A percentile compares a stretch with the other conserved stretches of the same genome.
These are phyloP conservation scores for Parthenolecanium corni DNA, from an alignment of 2,888 invertebrate genomes.

Conservation along the genomic window DNA sequence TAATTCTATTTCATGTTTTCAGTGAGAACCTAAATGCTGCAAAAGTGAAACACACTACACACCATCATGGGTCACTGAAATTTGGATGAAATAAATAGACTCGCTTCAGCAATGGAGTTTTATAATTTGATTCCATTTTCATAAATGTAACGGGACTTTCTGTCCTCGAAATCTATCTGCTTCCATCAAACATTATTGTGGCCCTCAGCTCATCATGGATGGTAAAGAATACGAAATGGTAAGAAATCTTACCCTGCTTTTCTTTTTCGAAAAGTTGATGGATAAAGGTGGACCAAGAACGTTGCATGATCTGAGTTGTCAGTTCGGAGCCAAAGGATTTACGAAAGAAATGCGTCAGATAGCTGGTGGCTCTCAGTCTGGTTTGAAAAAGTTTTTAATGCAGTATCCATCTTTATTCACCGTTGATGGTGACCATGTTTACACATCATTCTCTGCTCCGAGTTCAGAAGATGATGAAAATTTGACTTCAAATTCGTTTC, in stretches of 20 bases:
- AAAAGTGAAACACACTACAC: too few relatives aligned
- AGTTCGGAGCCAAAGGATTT: conserved; percentile 98
- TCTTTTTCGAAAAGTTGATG: conserved; percentile 95
- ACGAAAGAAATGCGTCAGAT: conserved; percentile 97
- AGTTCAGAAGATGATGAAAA: conserved; percentile 45
- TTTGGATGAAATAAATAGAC: too few relatives aligned
- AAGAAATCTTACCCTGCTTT: conserved; percentile 88
- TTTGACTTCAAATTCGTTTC: conserved; percentile 23
- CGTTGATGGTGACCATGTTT: conserved; percentile 85
- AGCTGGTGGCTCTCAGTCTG: conserved; percentile 89
- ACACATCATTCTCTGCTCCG: conserved; percentile 55
- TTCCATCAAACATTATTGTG: background rate
- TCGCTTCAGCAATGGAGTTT: background rate
- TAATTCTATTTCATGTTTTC: too few relatives aligned
- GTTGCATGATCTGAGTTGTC: conserved; percentile 94
- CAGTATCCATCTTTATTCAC: conserved; percentile 94
- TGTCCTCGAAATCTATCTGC: background rate
- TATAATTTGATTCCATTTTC: background rate
- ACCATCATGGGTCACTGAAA: too few relatives aligned
- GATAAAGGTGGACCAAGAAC: conserved; percentile 93
- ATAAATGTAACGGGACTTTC: background rate
- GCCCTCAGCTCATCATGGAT: conserved; percentile 53
- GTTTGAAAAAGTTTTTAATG: conserved; percentile 88
- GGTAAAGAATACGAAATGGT: conserved; percentile 88
- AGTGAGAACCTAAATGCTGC: too few relatives aligned